Percentiles rank a stretch among this genome's conserved stretches.
Conservation (phyloP, 2,888 invertebrate genomes). For the Phengaris arion region DNA sequence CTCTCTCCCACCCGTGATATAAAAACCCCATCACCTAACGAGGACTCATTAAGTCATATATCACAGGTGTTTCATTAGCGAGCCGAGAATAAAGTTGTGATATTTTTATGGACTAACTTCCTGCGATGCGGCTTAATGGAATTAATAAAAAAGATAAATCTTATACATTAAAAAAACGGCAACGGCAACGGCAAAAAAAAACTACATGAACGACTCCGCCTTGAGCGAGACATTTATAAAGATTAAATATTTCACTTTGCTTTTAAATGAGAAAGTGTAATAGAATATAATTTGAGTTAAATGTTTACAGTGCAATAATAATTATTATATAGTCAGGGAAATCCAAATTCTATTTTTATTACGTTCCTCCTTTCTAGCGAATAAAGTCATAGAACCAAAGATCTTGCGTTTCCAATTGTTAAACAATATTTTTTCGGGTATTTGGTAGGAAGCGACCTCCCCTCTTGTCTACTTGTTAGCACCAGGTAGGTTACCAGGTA, state of each 20-base stretch:
- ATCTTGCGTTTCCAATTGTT: too few species aligned
- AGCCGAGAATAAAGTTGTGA: neutral
- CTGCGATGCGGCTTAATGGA: neutral
- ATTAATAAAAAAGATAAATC: neutral
- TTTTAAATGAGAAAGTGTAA: neutral
- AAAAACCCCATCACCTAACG: neutral
- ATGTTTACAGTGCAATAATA: neutral
- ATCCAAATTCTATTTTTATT: too few species aligned
- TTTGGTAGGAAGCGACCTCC: too few species aligned
- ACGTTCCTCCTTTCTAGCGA: too few species aligned
- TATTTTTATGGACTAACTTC: neutral
- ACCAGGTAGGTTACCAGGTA: too few species aligned
- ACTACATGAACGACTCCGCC: neutral
- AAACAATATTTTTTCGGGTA: too few species aligned
- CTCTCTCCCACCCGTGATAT: neutral
- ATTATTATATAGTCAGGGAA: too few species aligned
- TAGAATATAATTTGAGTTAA: neutral
- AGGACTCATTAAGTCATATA: constrained; percentile 8
- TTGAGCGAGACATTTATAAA: neutral
- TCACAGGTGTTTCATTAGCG: neutral
- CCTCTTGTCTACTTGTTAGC: too few species aligned
- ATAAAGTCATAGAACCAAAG: neutral
- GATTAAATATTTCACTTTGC: neutral
- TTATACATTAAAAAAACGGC: too few species aligned
- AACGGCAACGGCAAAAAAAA: too few species aligned